These are phyloP conservation scores for Smutsia temminckii DNA, from an alignment of 2,797 vertebrate species.

Conservation along the genomic window DNA sequence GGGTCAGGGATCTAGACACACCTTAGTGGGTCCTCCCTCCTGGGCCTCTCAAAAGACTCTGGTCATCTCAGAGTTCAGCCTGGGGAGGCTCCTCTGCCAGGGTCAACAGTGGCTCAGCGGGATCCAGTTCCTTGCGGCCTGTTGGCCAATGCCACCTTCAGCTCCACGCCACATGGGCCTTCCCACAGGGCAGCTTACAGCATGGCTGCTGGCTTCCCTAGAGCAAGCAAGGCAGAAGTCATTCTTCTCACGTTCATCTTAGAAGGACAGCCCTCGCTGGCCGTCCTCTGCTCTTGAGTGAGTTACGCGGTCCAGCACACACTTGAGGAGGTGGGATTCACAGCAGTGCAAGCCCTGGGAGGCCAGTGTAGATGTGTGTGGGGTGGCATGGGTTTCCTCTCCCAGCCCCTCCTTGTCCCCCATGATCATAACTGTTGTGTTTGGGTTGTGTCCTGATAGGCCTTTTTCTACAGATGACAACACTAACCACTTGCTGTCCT, in stretches of 20 bases:
- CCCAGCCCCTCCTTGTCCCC: neutral
- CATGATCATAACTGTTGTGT: no score
- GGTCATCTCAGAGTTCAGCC: neutral
- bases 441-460: neutral
- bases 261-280: neutral
- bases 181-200: neutral
- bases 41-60: neutral
- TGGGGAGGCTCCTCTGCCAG: neutral
- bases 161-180: rapidly evolving
- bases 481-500: rapidly evolving
- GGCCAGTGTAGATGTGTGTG: neutral
- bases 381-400: neutral
- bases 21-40: neutral
- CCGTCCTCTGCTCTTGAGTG: neutral
- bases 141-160: neutral
- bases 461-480: neutral
- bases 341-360: neutral
- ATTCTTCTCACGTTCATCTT: neutral
- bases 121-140: neutral
- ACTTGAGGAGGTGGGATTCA: neutral
- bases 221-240: neutral
- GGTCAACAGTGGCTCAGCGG: neutral
- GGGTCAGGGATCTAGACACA: neutral
- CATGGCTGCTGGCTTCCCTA: neutral
- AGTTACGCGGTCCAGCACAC: neutral